These are phyloP conservation scores for Drosophila glabriapex DNA, from an alignment of 2,888 invertebrate genomes.

Conservation along the genomic window DNA sequence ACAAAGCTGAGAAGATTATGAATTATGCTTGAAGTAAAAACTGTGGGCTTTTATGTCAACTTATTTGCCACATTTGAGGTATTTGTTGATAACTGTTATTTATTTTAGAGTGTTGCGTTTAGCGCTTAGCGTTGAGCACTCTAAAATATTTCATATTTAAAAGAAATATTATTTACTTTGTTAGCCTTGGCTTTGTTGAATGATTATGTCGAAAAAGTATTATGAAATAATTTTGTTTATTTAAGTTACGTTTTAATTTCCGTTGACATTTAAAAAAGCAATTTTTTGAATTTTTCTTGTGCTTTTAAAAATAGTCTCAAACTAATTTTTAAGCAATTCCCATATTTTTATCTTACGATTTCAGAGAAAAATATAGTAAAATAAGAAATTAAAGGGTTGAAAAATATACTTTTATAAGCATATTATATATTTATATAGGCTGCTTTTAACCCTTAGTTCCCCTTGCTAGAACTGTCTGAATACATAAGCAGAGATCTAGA, in stretches of 20 bases:
- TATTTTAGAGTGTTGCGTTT: not conserved
- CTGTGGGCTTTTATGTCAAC: not conserved
- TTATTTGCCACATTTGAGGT: not conserved
- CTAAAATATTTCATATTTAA: not conserved
- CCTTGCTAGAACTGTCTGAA: constrained; percentile 28
- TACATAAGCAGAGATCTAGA: not conserved
- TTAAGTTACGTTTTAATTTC: not conserved
- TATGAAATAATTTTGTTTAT: not conserved
- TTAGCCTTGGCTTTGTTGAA: not conserved
- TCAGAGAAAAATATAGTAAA: not conserved
- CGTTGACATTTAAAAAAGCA: rapidly evolving
- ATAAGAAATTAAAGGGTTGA: rapidly evolving
- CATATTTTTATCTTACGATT: too few relatives aligned
- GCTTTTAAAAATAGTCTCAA: not conserved
- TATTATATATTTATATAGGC: not conserved
- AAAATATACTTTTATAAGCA: not conserved
- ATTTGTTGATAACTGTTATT: not conserved
- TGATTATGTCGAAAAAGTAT: not conserved
- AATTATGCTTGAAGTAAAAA: not conserved
- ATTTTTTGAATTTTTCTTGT: not conserved
- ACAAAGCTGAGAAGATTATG: not conserved
- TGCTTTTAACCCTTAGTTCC: not conserved
- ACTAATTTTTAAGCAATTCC: not conserved
- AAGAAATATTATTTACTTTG: not conserved
- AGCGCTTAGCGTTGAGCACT: not conserved